phyloP scores from a whole-genome alignment of 2,797 vertebrate species.

The Martes flavigula region DNA sequence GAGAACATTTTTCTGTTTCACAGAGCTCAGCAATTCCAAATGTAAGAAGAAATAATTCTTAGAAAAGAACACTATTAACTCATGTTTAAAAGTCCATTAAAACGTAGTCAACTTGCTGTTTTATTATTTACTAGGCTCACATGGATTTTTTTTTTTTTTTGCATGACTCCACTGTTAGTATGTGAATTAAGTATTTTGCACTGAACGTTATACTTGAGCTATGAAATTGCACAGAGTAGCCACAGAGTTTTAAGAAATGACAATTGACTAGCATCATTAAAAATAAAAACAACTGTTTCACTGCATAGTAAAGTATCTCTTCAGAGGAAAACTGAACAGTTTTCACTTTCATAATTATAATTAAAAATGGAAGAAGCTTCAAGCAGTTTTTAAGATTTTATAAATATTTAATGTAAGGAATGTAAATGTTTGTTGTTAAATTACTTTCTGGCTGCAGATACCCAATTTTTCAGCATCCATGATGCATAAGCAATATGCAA shows the following conservation, averaged over 20 bases:
- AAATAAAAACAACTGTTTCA: not conserved
- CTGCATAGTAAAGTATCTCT: not conserved
- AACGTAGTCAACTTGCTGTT: not conserved
- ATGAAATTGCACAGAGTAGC: not conserved
- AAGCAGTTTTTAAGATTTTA: conserved; percentile 50
- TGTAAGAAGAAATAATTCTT: not conserved
- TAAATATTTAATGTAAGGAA: conserved; percentile 58
- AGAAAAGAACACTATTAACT: not conserved
- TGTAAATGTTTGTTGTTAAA: conserved; percentile 35
- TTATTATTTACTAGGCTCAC: conserved; percentile 27
- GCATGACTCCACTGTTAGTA: conserved; percentile 9
- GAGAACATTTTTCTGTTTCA: not conserved
- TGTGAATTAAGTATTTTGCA: conserved; percentile 19
- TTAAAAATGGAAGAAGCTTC: conserved; percentile 57
- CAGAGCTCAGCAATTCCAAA: not conserved
- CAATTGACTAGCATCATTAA: conserved; percentile 6
- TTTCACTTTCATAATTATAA: conserved; percentile 51
- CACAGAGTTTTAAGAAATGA: conserved; percentile 8
- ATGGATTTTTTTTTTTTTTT: not conserved
- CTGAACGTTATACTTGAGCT: not conserved
- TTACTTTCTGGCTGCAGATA: conserved; percentile 73
- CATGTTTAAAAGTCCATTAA: conserved; percentile 25
- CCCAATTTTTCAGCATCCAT: conserved; percentile 53
- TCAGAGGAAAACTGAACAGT: conserved; percentile 42
- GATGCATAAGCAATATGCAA: conserved; percentile 73